These are phyloP conservation scores for Colostygia pectinataria DNA, from an alignment of 2,888 invertebrate species.

Conservation along the genomic window DNA sequence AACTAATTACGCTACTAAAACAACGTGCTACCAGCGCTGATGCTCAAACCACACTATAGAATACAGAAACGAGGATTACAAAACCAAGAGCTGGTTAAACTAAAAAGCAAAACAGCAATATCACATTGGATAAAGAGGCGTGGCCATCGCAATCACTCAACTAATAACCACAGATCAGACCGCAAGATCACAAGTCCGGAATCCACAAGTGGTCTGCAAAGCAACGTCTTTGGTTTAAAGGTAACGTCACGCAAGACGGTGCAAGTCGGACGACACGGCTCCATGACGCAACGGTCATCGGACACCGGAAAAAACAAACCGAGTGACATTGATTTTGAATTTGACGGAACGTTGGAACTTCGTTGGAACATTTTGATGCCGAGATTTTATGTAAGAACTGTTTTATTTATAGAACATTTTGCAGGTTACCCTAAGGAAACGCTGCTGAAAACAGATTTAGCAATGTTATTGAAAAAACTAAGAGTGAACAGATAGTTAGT, in stretches of 20 bases:
- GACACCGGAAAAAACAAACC: constrained; percentile 44
- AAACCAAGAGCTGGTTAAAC: neutral
- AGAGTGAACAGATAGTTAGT: constrained; percentile 18
- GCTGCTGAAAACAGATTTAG: constrained; percentile 5
- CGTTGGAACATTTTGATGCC: too few species aligned
- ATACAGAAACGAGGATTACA: too few species aligned
- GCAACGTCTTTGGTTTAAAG: constrained; percentile 8
- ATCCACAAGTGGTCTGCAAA: constrained; percentile 26
- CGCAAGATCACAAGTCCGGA: constrained; percentile 1
- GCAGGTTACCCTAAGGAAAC: too few species aligned
- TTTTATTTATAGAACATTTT: too few species aligned
- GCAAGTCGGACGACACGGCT: constrained; percentile 56
- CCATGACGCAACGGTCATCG: constrained; percentile 63
- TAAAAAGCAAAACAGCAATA: neutral
- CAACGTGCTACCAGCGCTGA: too few species aligned
- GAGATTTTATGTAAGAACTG: constrained; percentile 13
- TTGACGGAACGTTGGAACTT: constrained; percentile 38
- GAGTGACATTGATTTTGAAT: constrained; percentile 58
- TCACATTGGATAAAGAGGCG: neutral
- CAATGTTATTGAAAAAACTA: constrained; percentile 9
- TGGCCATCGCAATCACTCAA: neutral
- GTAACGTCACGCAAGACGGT: constrained; percentile 61
- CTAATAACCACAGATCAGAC: neutral
- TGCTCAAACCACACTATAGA: too few species aligned
- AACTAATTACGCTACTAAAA: too few species aligned